Evolutionary conservation across 1,140 invertebrate species (phyloP), one percentile per base, ranked within the genome.

Genomic region (Watersipora subatra): DNA sequence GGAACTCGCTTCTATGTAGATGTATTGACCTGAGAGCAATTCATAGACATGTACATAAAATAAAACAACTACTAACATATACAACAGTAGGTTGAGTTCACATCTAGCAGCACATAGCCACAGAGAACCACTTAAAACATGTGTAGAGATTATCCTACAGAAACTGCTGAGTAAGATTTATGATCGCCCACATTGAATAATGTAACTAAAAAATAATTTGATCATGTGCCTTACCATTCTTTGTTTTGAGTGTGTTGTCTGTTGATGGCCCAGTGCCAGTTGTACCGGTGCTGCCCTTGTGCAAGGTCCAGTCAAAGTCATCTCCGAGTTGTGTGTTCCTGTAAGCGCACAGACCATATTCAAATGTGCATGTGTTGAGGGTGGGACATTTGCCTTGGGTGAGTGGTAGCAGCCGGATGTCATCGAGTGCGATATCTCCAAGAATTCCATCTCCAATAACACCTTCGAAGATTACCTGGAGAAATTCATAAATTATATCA

Each of bases 351-450:
- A 30, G 25, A 12, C 28, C 61, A 63, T 57, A 12, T 19, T 63
- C 28, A 25, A 63, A 63, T 29, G 22, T 63, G 22, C 22, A 63
- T 22, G n/a, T 12, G 7, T 7, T 59, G 25, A 12, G 7, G 25
- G 25, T 12, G 22, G n/a, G 19, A 59, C 57, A 20, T 20, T 68
- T 67, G 64, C 19, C 57, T 59, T 59, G 57, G 57, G 25, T 25
- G 25, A 22, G 3, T 59, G n/a, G 12, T 22, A n/a, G 19, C 12
- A 20, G 57, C 12, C 12, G 7, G 28, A 87, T 82, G 64, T 87
- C 86, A 72, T 87, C 86, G 7, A 87, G 81, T 2, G 86, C 86
- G 70, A 87, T 87, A 67, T 87, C 85, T 3, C 86, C 86, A 69
- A 86, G 76, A 55, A 81, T 84, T 62, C 86, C 87, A 59, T 80